Conservation (phyloP, 2,888 invertebrate genomes). For the Synergus japonicus region DNA sequence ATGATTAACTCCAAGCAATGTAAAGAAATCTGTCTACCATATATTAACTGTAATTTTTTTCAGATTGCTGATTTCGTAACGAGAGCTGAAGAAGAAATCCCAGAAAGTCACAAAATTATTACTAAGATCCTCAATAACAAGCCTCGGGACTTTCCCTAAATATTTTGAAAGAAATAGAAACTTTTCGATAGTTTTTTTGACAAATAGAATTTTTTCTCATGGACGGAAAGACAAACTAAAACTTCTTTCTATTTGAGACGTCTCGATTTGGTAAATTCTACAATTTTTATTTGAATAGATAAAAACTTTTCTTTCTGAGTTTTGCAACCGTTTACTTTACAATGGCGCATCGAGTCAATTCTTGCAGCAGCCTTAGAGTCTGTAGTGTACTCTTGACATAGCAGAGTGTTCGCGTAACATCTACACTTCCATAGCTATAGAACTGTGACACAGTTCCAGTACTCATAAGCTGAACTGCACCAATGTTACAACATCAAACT, state of each 20-base stretch:
- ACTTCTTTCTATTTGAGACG: too few relatives aligned
- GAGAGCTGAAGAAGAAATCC: background rate
- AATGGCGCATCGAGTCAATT: slow-evolving; percentile 19
- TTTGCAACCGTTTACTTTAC: slow-evolving; percentile 6
- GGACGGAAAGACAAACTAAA: too few relatives aligned
- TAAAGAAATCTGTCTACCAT: background rate
- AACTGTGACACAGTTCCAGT: slow-evolving; percentile 57
- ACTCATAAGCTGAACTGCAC: slow-evolving; percentile 56
- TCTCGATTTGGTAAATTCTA: too few relatives aligned
- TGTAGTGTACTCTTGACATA: slow-evolving; percentile 32
- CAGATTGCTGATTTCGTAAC: background rate
- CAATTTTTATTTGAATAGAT: background rate
- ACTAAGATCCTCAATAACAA: too few relatives aligned
- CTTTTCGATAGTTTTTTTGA: background rate
- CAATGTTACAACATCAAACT: slow-evolving; percentile 54
- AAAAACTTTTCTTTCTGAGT: slow-evolving; percentile 11
- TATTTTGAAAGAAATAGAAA: background rate
- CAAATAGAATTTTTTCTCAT: too few relatives aligned
- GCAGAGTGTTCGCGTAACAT: slow-evolving; percentile 1
- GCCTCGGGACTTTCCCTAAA: too few relatives aligned
- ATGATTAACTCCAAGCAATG: background rate
- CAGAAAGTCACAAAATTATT: too few relatives aligned
- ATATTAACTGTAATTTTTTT: background rate
- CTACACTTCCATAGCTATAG: slow-evolving; percentile 46
- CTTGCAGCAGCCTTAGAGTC: slow-evolving; percentile 23